Percentiles rank a stretch among this genome's conserved stretches.
These are phyloP conservation scores for Sterrhoptilus dennistouni DNA, from an alignment of 2,113 vertebrate species.

Conservation along the genomic window DNA sequence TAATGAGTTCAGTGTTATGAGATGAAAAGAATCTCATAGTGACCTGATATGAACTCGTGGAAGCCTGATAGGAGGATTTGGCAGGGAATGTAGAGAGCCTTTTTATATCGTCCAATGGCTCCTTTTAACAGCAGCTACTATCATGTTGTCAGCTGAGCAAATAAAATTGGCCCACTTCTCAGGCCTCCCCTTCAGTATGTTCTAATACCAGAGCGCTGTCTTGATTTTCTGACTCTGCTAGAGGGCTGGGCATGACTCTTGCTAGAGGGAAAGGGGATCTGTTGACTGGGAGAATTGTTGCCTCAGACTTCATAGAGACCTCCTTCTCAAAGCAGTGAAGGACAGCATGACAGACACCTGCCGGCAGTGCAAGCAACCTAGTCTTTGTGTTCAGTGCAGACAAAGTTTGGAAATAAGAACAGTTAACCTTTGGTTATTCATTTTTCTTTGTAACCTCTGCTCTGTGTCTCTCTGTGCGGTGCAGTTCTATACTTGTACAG, in stretches of 20 bases:
- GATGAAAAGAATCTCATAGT: conserved; percentile 43
- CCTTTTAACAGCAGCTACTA: conserved; percentile 7
- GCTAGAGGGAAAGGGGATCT: background rate
- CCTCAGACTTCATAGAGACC: background rate
- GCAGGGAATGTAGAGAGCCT: background rate
- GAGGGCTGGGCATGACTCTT: background rate
- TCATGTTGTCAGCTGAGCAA: conserved; percentile 1
- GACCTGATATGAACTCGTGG: conserved; percentile 46
- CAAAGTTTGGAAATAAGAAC: background rate
- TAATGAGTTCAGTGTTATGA: conserved; percentile 57
- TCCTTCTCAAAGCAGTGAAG: background rate
- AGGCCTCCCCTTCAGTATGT: background rate
- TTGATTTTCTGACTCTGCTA: background rate
- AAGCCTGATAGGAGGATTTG: conserved; percentile 49
- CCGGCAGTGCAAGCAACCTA: background rate
- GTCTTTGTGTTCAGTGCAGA: background rate
- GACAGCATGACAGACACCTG: background rate
- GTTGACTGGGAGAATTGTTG: background rate
- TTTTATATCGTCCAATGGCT: conserved; percentile 41
- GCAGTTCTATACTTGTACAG: background rate
- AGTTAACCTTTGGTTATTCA: background rate
- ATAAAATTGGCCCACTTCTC: background rate
- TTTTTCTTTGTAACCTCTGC: background rate
- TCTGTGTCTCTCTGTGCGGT: background rate
- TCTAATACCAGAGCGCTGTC: background rate